Evolutionary conservation across 2,888 invertebrate species (phyloP), one percentile per base, ranked within the genome.

Genomic region (Pediacus dermestoides): DNA sequence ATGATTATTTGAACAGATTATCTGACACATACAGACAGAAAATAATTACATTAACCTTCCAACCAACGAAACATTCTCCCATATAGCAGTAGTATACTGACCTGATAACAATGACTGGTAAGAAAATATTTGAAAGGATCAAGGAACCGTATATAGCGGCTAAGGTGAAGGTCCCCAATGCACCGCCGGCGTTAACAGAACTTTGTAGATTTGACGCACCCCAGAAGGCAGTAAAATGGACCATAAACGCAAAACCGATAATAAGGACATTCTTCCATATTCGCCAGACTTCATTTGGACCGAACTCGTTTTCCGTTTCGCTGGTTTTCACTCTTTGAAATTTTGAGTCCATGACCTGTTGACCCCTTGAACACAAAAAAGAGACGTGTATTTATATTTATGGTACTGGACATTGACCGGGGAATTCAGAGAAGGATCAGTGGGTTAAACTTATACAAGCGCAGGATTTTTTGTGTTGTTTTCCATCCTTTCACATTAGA

Each of bases 171-270:
- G 88, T 84, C 2, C 93, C 93, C 1, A 92, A 73, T 0, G 88
- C 85, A 1, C 80, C 82, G 57, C 86, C 85, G 10, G 83, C 80
- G 67, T 92, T 90, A 36, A 92, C 79, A 0, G 88, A 89, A 63
- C 89, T 90, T 70, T 88, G 88, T 23, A 88, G 73, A 67, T 88
- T 88, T 32, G 86, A 83, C 1, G 86, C 80, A 2, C 88, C 88
- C 70, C 86, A 89, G 67, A 92, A 95, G 3, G 93, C 91, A 1
- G 91, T 94, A 71, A 95, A 90, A 52, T 90, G 86, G 53, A 93
- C 78, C 81, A 93, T 86, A 70, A 94, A 94, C 0, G 90, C 90
- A 42, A 88, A 71, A 1, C 92, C 88, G 33, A 94, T 80, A 21
- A 91, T 77, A 44, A 89, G 69, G 26, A 93, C 81, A 67, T 94